Evolutionary conservation across 2,888 invertebrate species (phyloP), one percentile per base, ranked within the genome.

Genomic region (Andrena trimmerana): DNA sequence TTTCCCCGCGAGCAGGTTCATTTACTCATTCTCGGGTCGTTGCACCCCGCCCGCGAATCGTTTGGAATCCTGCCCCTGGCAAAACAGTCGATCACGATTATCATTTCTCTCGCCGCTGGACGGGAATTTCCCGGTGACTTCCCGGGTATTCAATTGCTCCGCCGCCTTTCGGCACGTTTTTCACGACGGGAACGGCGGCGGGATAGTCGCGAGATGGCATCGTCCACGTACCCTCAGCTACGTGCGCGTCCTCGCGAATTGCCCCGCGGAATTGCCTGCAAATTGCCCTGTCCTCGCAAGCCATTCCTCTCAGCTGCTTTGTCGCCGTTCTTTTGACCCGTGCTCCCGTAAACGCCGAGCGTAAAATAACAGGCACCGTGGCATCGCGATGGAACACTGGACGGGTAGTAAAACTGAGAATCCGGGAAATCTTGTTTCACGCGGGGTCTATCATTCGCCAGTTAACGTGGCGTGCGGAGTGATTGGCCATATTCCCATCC

Each of bases 171-270:
- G 63, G 36, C 65, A 59, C 69, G 59, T 59, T 59, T 6, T 59
- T 6, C 42, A 31, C n/a, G 31, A 3, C 1, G 6, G 52, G 8
- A 33, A 52, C 13, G 29, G 6, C 67, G 54, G 13, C 24, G 52
- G 6, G 33, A 33, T 24, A 27, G 24, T 57, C 13, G 24, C 57
- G 57, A 57, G 24, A 57, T 57, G 57, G 57, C 10, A 57, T 57
- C 57, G 52, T 52, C 16, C 74, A 66, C 67, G 74, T 74, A 74
- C 52, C n/a, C 16, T 48, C 57, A 10, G 20, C 42, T 65, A 71
- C 71, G 77, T 71, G 66, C 65, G 50, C 71, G n/a, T 20, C 59
- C 67, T 60, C 50, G 59, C 66, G 42, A 78, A 82, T 75, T 84
- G 57, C 66, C 36, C n/a, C 36, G 48, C 63, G 62, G 52, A 48